These are phyloP conservation scores for Coendou prehensilis DNA, from an alignment of 2,797 vertebrate genomes.

Conservation along the genomic window DNA sequence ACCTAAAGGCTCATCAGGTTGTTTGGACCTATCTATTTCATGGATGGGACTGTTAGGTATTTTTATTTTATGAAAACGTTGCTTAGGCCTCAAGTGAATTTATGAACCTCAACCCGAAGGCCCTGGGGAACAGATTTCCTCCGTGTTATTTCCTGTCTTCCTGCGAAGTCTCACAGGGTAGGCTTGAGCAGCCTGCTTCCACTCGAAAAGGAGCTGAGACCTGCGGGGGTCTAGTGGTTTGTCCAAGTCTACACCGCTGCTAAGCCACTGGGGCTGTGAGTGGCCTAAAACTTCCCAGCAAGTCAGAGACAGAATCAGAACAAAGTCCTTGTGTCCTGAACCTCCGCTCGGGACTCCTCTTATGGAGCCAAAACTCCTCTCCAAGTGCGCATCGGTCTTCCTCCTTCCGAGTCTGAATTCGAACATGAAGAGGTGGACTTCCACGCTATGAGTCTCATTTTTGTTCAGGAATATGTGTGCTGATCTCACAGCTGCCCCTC, in stretches of 20 bases:
- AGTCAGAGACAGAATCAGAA: not conserved
- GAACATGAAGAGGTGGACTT: not conserved
- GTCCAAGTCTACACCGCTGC: not conserved
- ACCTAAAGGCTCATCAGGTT: not conserved
- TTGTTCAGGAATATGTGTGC: not conserved
- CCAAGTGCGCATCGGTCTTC: not conserved
- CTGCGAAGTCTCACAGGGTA: not conserved
- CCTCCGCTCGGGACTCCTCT: not conserved
- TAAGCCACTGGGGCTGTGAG: not conserved
- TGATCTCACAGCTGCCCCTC: not conserved
- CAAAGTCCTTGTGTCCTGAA: not conserved
- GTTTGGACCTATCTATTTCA: not conserved
- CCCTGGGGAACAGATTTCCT: not conserved
- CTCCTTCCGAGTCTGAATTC: not conserved
- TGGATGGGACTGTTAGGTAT: not conserved
- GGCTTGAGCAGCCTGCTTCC: not conserved
- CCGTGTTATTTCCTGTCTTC: not conserved
- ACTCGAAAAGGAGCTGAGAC: not conserved
- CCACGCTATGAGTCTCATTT: not conserved
- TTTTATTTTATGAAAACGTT: constrained; percentile 36
- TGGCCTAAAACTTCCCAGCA: constrained; percentile 37
- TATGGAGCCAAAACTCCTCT: not conserved
- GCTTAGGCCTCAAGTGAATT: not conserved
- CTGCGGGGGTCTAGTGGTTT: not conserved
- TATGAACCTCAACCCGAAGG: not conserved